Evolutionary conservation across 1,140 invertebrate species (phyloP).

Genomic region (silkworm (Bombyx mori)): DNA sequence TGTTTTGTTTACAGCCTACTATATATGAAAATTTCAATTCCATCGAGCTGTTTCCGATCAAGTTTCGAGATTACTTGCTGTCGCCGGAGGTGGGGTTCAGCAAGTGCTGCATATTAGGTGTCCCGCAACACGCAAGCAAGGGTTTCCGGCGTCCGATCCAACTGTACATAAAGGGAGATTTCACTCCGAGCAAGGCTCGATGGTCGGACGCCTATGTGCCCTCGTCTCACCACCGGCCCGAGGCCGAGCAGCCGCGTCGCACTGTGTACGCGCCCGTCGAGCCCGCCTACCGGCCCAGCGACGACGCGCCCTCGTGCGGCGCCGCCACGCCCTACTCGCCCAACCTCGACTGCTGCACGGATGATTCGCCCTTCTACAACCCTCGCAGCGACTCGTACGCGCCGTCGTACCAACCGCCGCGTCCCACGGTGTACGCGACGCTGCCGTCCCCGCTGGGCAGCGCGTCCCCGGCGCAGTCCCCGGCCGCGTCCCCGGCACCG

Average conservation of each 20-base stretch:
- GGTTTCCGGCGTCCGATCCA: conserved; percentile 92
- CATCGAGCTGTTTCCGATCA: conserved; percentile 90
- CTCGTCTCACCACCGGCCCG: conserved; percentile 55
- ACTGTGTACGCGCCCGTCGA: conserved; percentile 74
- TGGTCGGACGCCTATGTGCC: conserved; percentile 68
- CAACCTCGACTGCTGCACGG: conserved; percentile 52
- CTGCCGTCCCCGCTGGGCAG: conserved; percentile 52
- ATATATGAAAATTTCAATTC: conserved; percentile 89
- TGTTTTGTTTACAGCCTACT: conserved; percentile 78
- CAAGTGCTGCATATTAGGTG: conserved; percentile 87
- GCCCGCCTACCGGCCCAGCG: conserved; percentile 71
- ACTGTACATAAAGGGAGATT: conserved; percentile 83
- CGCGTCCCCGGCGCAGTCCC: conserved; percentile 46
- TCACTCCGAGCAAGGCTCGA: conserved; percentile 68
- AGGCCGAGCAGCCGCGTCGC: conserved; percentile 62
- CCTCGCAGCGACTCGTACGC: conserved; percentile 66
- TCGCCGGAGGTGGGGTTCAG: conserved; percentile 93
- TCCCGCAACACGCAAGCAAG: conserved; percentile 87
- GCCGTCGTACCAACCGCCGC: conserved; percentile 62
- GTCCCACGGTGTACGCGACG: conserved; percentile 64
- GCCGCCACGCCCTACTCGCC: conserved; percentile 64
- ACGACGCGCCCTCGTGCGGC: conserved; percentile 61
- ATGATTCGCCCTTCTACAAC: conserved; percentile 69
- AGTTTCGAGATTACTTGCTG: conserved; percentile 91
- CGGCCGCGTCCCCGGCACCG: conserved; percentile 27